A percentile compares a stretch with the other conserved stretches of the same genome.
Evolutionary conservation across 1,140 invertebrate species (phyloP).

Genomic region (Hyphantria cunea): DNA sequence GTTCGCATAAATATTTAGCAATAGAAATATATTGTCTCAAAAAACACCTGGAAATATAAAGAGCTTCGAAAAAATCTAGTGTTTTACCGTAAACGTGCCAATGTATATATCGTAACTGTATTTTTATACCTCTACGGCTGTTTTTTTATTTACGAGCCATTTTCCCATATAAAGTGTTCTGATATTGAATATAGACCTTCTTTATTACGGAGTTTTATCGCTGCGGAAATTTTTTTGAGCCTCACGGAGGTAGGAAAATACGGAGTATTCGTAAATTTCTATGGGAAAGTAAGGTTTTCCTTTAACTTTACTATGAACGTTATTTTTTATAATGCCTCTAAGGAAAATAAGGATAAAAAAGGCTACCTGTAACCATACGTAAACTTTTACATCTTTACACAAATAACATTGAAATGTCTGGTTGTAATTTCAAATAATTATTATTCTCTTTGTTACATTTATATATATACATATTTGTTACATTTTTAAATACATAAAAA

Average conservation of each 20-base stretch:
- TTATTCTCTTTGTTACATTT: no score
- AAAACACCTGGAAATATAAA: neutral
- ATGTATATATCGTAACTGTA: constrained; percentile 13
- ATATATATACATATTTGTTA: no score
- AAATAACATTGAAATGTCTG: no score
- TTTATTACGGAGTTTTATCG: neutral
- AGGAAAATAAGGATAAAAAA: no score
- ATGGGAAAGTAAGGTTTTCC: neutral
- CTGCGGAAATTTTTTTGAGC: neutral
- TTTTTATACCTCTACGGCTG: constrained; percentile 2
- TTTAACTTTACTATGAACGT: no score
- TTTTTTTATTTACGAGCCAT: constrained; percentile 9
- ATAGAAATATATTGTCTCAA: neutral
- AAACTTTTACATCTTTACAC: no score
- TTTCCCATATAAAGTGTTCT: constrained; percentile 1
- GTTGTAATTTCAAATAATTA: no score
- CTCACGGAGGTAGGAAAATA: neutral
- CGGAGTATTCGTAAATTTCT: neutral
- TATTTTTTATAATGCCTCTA: no score
- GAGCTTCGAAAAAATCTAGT: constrained; percentile 6
- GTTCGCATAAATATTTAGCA: no score
- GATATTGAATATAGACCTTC: constrained; percentile 6
- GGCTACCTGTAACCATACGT: no score
- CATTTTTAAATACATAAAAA: no score
- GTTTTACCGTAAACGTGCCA: constrained; percentile 7